Evolutionary conservation across 2,797 vertebrate genomes (phyloP), one percentile per base, ranked within the genome.

Genomic region (Micropoecilia bifurca): DNA sequence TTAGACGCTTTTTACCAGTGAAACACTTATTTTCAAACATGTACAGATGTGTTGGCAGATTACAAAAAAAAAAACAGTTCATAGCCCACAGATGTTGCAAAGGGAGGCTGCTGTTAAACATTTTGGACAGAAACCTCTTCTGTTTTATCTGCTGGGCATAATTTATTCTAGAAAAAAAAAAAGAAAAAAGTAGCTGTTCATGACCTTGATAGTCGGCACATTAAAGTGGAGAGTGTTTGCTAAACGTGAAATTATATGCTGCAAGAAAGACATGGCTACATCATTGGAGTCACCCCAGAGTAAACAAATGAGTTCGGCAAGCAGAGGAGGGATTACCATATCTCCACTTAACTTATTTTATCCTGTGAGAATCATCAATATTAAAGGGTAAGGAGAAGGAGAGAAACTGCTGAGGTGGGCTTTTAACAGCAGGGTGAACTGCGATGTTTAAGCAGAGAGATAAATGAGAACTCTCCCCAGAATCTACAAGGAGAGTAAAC

Each of bases 331-430:
- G 95, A 96, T 96, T 96, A 96, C 93, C 95, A 95, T 96, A 96
- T 95, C 95, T 95, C 92, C 91, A 93, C 93, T 96, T 95, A 95
- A 95, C 94, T 94, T 94, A 95, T 95, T 95, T 96, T 95, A 96
- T 96, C 95, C 95, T 95, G 94, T 95, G 95, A 96, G 96, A 96
- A 95, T 96, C 95, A 96, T 96, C 95, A 96, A 96, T 96, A 96
- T 95, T 96, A 96, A 95, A 95, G 89, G 92, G 89, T 94, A 91
- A 94, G 92, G 93, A 93, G 92, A 93, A 89, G 90, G 89, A 91
- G 91, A 89, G 87, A 94, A 96, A 96, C 88, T 95, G 95, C 96
- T 96, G 95, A 96, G 89, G 89, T 92, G 90, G 93, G 90, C 89
- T 95, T 95, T 94, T 95, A 93, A 85, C 93, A 91, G 90, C 91